Base-by-base conservation (phyloP, 1,140 invertebrate genomes). In the Zaprionus ghesquierei region DNA sequence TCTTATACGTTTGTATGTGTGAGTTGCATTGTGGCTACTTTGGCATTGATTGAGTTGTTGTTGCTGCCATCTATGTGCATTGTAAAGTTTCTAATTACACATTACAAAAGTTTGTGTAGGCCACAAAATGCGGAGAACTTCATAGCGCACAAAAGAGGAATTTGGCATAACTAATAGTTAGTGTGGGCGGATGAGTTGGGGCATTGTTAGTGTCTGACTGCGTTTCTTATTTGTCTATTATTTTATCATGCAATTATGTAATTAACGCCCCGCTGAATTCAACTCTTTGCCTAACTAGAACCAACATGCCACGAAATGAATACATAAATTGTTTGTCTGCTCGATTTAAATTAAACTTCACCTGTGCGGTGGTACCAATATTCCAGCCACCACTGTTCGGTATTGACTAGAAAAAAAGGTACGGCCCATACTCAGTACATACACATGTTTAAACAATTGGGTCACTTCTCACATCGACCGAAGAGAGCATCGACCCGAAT, bases 31-130 rank as follows among this genome's bases (percentile, higher is more conserved):
- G 54, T 23, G 49, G n/a, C n/a, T 29, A 18, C 27, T 58, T 58
- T 66, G 69, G 33, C 69, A 71, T 71, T 71, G 62, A 29, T 31
- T 58, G 58, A n/a, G 20, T 33, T 31, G 10, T 66, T 31, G 55
- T n/a, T 41, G 49, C 54, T 69, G 68, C 59, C 12, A 58, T 46
- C 44, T 29, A 55, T 65, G 63, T 46, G 44, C 33, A 53, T 61
- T 69, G 29, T 31, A 10, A 10, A 49, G 60, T 64, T 50, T 50
- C 15, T 38, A 70, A 65, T 65, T 70, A 64, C 60, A 62, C 49
- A 54, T 56, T 65, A 35, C 69, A 65, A 56, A 70, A 70, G 61
- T 23, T 15, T 25, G n/a, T 31, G 10, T 65, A 35, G 27, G 51
- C 69, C 69, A 23, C 68, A 70, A 65, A 65, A 20, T 59, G 46